Evolutionary conservation across 92 coral and sea anemone genomes (phyloP).

Genomic region (Isaurus tuberculatus): DNA sequence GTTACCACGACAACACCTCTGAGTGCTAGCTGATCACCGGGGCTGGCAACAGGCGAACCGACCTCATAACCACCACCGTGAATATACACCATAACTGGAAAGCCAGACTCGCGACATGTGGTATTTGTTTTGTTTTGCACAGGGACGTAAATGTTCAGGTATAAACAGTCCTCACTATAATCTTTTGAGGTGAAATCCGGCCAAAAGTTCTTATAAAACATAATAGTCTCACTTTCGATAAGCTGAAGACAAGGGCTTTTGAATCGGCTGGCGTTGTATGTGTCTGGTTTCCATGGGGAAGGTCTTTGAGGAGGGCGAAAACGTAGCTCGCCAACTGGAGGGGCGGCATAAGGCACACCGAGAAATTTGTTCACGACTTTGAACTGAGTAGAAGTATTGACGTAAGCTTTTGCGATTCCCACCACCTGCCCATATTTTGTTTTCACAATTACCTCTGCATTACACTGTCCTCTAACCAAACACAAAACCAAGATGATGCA

Average conservation of each 20-base stretch:
- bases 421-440: constrained; percentile 70
- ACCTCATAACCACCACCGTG: constrained; percentile 62
- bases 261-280: constrained; percentile 72
- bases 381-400: constrained; percentile 50
- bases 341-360: constrained; percentile 84
- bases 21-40: constrained; percentile 58
- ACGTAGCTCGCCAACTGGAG: constrained; percentile 76
- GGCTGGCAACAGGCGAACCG: constrained; percentile 41
- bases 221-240: constrained; percentile 7
- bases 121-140: neutral
- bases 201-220: constrained; percentile 64
- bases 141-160: constrained; percentile 56
- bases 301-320: constrained; percentile 69
- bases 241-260: constrained; percentile 73
- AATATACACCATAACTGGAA: constrained; percentile 69
- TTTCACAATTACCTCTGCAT: constrained; percentile 31
- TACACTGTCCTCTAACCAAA: neutral
- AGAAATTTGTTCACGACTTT: constrained; percentile 76
- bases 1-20: constrained; percentile 63
- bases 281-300: constrained; percentile 65
- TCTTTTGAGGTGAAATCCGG: constrained; percentile 55
- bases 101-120: constrained; percentile 15
- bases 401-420: constrained; percentile 67
- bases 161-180: constrained; percentile 77
- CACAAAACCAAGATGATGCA: neutral